These are phyloP conservation scores for Hycleus phaleratus DNA, from an alignment of 1,140 invertebrate genomes.

Conservation along the genomic window DNA sequence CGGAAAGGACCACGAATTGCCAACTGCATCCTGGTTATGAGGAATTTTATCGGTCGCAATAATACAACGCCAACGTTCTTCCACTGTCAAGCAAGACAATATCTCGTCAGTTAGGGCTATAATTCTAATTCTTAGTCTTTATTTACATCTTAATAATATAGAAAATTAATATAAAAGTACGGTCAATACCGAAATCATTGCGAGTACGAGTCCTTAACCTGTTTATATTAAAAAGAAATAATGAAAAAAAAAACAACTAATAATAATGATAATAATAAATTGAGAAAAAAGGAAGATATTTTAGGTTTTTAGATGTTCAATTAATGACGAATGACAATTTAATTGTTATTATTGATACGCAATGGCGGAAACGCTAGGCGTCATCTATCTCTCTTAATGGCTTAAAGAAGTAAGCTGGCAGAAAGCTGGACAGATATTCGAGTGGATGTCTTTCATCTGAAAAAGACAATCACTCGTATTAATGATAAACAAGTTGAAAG, in stretches of 20 bases:
- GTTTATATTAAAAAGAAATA: background rate
- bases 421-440: constrained; percentile 3
- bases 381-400: constrained; percentile 37
- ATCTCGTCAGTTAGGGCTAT: constrained; percentile 24
- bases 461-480: background rate
- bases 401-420: constrained; percentile 9
- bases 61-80: constrained; percentile 21
- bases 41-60: constrained; percentile 8
- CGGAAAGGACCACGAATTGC: constrained; percentile 1
- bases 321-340: constrained; percentile 11
- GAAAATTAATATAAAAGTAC: constrained; percentile 1
- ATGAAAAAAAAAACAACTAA: too few relatives aligned
- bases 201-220: constrained; percentile 12
- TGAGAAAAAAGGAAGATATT: background rate
- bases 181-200: constrained; percentile 12
- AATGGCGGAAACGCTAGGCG: constrained; percentile 16
- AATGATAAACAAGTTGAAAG: background rate
- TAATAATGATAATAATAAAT: too few relatives aligned
- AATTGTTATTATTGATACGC: constrained; percentile 12
- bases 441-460: background rate
- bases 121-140: constrained; percentile 17
- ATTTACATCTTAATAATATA: constrained; percentile 16
- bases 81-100: constrained; percentile 27
- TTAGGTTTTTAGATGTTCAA: constrained; percentile 12
- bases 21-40: background rate